phyloP scores from a whole-genome alignment of 1,140 invertebrate genomes.

The Capitella teleta region DNA sequence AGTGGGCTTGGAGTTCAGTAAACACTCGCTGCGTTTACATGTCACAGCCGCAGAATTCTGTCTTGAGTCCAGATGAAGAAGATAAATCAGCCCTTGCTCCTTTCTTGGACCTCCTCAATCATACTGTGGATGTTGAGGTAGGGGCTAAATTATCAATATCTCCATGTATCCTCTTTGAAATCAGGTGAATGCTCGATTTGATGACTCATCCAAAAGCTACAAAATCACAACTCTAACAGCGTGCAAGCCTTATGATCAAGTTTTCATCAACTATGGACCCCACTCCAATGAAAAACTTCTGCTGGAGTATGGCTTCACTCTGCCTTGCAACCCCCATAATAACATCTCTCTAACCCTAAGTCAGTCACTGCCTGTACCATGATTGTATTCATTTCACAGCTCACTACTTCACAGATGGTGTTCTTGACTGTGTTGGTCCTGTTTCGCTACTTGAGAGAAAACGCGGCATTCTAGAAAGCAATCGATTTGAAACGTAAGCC shows the following conservation, averaged over 20 bases:
- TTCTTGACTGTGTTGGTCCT: no score
- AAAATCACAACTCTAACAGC: slow-evolving; percentile 45
- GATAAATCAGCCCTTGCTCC: slow-evolving; percentile 50
- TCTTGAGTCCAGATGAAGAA: slow-evolving; percentile 7
- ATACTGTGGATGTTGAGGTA: slow-evolving; percentile 47
- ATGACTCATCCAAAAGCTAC: slow-evolving; percentile 43
- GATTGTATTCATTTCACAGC: no score
- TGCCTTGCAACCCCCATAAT: slow-evolving; percentile 53
- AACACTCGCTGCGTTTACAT: slow-evolving; percentile 61
- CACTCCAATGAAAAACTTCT: slow-evolving; percentile 58
- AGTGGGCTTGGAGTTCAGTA: slow-evolving; percentile 58
- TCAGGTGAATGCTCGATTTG: slow-evolving; percentile 43
- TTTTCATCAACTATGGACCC: slow-evolving; percentile 65
- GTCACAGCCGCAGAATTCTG: slow-evolving; percentile 15
- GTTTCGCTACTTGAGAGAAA: no score
- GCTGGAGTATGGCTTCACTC: slow-evolving; percentile 63
- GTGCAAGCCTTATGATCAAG: slow-evolving; percentile 49
- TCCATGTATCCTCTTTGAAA: slow-evolving; percentile 7
- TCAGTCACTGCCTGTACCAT: no score
- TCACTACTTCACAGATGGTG: no score
- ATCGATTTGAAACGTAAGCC: no score
- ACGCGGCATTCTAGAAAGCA: no score
- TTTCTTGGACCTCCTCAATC: slow-evolving; percentile 69
- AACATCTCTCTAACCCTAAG: slow-evolving; percentile 33
- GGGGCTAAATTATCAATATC: slow-evolving; percentile 2